Conservation (phyloP, 64 coral and sea anemone species). For the Montipora capricornis region DNA sequence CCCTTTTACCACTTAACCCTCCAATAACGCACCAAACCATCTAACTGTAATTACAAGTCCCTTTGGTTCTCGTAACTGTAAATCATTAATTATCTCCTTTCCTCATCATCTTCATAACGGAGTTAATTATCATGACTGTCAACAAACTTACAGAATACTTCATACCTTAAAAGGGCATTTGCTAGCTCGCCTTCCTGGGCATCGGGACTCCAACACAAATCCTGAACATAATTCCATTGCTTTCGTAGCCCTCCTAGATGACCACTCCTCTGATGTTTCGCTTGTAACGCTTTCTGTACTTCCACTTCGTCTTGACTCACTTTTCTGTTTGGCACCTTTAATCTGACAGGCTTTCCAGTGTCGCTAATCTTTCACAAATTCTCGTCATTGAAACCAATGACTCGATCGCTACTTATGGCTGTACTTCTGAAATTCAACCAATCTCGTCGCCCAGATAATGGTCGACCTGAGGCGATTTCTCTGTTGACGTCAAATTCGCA, state of each 20-base stretch:
- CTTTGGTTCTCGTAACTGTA: too few species aligned
- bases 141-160: too few species aligned
- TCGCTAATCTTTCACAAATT: not conserved
- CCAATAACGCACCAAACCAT: too few species aligned
- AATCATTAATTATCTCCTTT: too few species aligned
- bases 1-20: too few species aligned
- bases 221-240: slow-evolving; percentile 35
- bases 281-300: slow-evolving; percentile 26
- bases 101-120: too few species aligned
- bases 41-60: too few species aligned
- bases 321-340: slow-evolving; percentile 6
- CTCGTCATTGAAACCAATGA: not conserved
- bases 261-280: slow-evolving; percentile 40
- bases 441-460: not conserved
- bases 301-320: slow-evolving; percentile 16
- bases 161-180: too few species aligned
- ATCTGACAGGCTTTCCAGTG: not conserved
- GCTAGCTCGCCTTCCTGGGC: too few species aligned
- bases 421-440: not conserved
- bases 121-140: too few species aligned
- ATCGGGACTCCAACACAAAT: slow-evolving; percentile 26
- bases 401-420: slow-evolving; percentile 3
- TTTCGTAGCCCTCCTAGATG: slow-evolving; percentile 64
- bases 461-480: not conserved
- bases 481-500: not conserved